Conservation (phyloP, 2,797 vertebrate genomes). For the Spondyliosoma cantharus region DNA sequence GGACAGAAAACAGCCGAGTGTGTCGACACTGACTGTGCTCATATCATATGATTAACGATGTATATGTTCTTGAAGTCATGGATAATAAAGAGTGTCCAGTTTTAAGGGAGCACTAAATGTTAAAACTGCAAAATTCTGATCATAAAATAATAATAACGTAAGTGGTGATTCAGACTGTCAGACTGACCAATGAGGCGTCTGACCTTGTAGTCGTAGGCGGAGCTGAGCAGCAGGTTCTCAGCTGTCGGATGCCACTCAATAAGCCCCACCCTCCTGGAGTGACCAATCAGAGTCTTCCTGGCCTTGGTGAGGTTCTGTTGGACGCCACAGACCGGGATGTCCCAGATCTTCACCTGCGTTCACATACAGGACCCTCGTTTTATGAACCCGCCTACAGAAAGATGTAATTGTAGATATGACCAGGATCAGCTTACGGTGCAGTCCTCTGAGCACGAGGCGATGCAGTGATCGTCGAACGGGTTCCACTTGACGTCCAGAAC, state of each 20-base stretch:
- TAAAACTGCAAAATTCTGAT: too few species aligned
- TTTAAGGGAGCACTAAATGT: too few species aligned
- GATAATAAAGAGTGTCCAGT: too few species aligned
- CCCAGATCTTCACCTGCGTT: slow-evolving; percentile 82
- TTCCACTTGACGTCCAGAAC: slow-evolving; percentile 97
- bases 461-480: slow-evolving; percentile 92
- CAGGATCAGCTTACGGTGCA: slow-evolving; percentile 75
- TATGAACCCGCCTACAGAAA: too few species aligned
- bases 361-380: neutral
- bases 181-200: slow-evolving; percentile 1
- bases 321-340: slow-evolving; percentile 88
- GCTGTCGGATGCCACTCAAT: slow-evolving; percentile 97
- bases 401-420: too few species aligned
- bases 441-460: slow-evolving; percentile 97
- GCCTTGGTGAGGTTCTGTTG: slow-evolving; percentile 84
- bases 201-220: slow-evolving; percentile 83
- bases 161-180: too few species aligned
- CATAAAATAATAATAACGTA: too few species aligned
- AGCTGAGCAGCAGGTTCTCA: slow-evolving; percentile 81
- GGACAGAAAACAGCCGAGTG: too few species aligned
- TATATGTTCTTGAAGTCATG: too few species aligned
- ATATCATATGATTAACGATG: too few species aligned
- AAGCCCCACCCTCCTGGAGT: slow-evolving; percentile 83
- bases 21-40: too few species aligned
- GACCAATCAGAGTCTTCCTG: slow-evolving; percentile 79